Base-by-base conservation (phyloP, 2,888 invertebrate species). In the Parnassius smintheus region DNA sequence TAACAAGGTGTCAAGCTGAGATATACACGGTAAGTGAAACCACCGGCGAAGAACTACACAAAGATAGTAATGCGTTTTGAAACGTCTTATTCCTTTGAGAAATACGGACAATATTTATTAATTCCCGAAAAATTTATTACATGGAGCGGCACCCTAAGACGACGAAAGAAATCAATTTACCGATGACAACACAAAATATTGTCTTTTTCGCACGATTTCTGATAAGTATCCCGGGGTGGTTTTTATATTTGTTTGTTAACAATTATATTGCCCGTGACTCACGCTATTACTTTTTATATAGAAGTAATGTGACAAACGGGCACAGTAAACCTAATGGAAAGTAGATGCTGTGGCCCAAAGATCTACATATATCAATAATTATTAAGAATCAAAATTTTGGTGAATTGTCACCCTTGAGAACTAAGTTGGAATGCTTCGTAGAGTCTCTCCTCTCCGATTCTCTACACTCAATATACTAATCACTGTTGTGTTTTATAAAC, bases 1-100 rank as follows among this genome's bases (percentile, higher is more conserved):
- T 71, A 76, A 75, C 74, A 78, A 85, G 80, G 83, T 88, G 86
- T 85, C 83, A 83, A 80, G 73, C 79, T 76, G 80, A 79, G 83
- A 83, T 81, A 78, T 78, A 81, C 82, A 83, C 78, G 83, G 85
- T 85, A 84, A 80, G 77, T 78, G 75, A 75, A 77, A 79, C 85
- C 85, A 78, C 82, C 82, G 75, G 74, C 77, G 80, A 74, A 61
- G 76, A 71, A 68, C 60, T 25, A 53, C 51, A 63, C 45, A 53
- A 54, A 52, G 3, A 25, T 13, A 11, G 0, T 13, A 59, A 46
- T 46, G 13, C 51, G n/a, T 41, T 18, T 51, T 44, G 57, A 10
- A 35, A 2, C 18, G 61, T 60, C 69, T 64, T 81, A 77, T 64
- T 2, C 0, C 1, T 0, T 1, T 0, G 22, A 9, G 1, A 0